phyloP scores from a whole-genome alignment of 1,140 invertebrate species.

The Gyrodactylus bullatarudis region DNA sequence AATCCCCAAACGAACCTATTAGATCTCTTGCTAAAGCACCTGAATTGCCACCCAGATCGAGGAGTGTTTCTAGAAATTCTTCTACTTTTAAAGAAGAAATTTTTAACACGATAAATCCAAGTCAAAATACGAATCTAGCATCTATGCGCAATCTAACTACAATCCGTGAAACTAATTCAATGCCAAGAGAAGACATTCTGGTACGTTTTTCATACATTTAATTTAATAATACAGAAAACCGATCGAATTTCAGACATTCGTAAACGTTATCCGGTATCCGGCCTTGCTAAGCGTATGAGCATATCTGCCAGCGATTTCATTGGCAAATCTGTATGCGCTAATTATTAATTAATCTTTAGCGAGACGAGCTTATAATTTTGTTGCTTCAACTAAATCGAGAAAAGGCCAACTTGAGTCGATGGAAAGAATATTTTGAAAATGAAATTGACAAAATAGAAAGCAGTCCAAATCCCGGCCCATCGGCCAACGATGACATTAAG shows the following conservation, averaged over 20 bases:
- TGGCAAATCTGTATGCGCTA: background rate
- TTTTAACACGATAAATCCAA: background rate
- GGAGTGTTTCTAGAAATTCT: background rate
- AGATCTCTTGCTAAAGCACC: background rate
- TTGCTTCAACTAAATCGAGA: background rate
- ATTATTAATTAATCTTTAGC: background rate
- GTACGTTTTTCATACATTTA: background rate
- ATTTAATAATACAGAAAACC: background rate
- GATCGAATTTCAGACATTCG: background rate
- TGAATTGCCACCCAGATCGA: background rate
- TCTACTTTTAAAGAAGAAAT: background rate
- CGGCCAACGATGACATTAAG: background rate
- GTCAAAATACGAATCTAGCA: too few relatives aligned
- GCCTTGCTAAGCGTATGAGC: constrained; percentile 4
- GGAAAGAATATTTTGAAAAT: background rate
- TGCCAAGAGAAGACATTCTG: background rate
- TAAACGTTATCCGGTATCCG: background rate
- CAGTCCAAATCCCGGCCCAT: background rate
- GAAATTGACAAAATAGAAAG: background rate
- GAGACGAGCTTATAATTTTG: background rate
- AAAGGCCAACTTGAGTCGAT: background rate
- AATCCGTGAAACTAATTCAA: background rate
- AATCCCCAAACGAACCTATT: background rate
- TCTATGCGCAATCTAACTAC: background rate
- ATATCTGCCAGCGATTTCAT: background rate